phyloP scores from a whole-genome alignment of 1,140 invertebrate genomes.

The Sitobion miscanthi region DNA sequence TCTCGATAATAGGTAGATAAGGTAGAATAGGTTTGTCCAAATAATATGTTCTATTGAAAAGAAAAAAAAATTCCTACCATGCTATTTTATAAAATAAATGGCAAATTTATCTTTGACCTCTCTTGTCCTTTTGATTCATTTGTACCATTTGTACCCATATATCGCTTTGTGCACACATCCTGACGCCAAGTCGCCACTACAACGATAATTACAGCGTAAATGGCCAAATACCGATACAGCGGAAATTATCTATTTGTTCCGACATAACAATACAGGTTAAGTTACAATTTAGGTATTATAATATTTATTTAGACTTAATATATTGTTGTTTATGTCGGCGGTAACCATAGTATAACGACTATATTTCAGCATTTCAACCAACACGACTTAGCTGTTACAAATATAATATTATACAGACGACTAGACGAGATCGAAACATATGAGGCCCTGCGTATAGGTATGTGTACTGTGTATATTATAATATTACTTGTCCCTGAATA shows the following conservation, averaged over 20 bases:
- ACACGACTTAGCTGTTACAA: background rate
- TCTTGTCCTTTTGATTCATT: background rate
- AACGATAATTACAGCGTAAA: background rate
- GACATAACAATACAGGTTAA: background rate
- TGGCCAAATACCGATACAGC: background rate
- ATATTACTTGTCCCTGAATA: background rate
- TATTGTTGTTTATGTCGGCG: background rate
- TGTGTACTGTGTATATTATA: background rate
- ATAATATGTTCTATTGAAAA: background rate
- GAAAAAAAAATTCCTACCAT: background rate
- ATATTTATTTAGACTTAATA: background rate
- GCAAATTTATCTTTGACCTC: background rate
- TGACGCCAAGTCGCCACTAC: background rate
- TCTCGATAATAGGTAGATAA: too few species aligned
- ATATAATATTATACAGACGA: background rate
- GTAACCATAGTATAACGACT: background rate
- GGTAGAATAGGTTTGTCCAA: too few species aligned
- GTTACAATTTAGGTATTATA: background rate
- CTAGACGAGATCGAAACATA: background rate
- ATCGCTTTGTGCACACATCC: background rate
- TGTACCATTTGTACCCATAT: background rate
- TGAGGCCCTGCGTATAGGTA: background rate
- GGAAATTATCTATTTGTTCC: slow-evolving; percentile 1
- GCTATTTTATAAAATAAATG: background rate
- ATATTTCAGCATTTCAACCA: background rate